phyloP scores from a whole-genome alignment of 2,888 invertebrate genomes.

The Drosophila colorata region DNA sequence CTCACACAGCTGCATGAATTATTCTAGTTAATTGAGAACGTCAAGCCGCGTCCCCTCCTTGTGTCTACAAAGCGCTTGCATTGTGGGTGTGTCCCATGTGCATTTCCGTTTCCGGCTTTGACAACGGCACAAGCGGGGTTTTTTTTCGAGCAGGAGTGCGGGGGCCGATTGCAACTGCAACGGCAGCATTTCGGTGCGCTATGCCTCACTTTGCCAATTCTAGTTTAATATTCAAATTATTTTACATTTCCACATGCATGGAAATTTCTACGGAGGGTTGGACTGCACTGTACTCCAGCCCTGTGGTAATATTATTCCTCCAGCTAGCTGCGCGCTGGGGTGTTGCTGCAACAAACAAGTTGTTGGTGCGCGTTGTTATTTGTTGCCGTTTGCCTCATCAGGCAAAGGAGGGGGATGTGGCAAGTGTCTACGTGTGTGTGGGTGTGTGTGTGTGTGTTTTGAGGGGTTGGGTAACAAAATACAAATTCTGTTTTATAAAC shows the following conservation, averaged over 20 bases:
- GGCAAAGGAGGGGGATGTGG: background rate
- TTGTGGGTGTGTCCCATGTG: constrained; percentile 39
- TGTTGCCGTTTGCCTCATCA: constrained; percentile 25
- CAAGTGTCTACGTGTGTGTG: background rate
- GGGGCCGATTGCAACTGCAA: constrained; percentile 12
- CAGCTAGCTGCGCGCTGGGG: constrained; percentile 7
- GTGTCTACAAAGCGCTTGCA: background rate
- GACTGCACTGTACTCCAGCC: background rate
- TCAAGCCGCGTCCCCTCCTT: background rate
- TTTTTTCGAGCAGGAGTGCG: background rate
- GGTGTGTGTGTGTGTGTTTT: background rate
- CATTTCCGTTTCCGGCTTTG: constrained; percentile 72
- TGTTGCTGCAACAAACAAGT: constrained; percentile 46
- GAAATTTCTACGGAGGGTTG: constrained; percentile 36
- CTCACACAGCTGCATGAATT: constrained; percentile 30
- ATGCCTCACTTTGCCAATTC: constrained; percentile 75
- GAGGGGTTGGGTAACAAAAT: constrained; percentile 31
- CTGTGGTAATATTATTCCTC: constrained; percentile 34
- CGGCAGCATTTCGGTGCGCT: constrained; percentile 39
- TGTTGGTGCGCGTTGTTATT: constrained; percentile 19
- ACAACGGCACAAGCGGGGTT: constrained; percentile 21
- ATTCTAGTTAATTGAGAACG: constrained; percentile 50
- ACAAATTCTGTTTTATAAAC: constrained; percentile 59
- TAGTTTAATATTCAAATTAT: constrained; percentile 75
- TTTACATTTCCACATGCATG: constrained; percentile 49